These are phyloP conservation scores for Chalcis sispes DNA, from an alignment of 2,888 invertebrate species.

Conservation along the genomic window DNA sequence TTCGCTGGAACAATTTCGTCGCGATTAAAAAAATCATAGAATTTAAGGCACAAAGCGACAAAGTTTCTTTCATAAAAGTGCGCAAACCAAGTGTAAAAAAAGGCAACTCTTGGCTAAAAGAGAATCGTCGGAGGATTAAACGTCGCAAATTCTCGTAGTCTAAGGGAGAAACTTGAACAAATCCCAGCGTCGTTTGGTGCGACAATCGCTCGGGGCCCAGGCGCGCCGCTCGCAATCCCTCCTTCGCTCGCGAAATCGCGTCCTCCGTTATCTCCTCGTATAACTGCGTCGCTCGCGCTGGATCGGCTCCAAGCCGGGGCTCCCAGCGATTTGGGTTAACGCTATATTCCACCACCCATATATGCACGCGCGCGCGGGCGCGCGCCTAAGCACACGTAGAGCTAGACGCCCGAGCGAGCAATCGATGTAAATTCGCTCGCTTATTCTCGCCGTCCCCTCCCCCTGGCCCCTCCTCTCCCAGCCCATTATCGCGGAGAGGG, in stretches of 20 bases:
- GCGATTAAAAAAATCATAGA: no score
- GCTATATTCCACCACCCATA: not conserved
- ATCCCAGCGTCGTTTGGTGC: conserved; percentile 14
- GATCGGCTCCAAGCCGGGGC: conserved; percentile 37
- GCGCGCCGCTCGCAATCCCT: not conserved
- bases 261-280: conserved; percentile 36
- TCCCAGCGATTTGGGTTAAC: conserved; percentile 52
- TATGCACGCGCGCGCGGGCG: not conserved
- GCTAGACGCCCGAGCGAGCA: not conserved
- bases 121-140: conserved; percentile 13
- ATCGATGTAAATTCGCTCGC: conserved; percentile 36
- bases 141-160: not conserved
- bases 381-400: not conserved
- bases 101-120: no score
- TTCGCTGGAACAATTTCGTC: no score
- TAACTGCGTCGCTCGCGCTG: conserved; percentile 4
- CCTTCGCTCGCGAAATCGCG: conserved; percentile 22
- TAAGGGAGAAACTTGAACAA: conserved; percentile 14
- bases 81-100: no score
- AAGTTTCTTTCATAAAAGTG: no score
- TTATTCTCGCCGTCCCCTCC: no score
- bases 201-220: no score
- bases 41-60: no score
- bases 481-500: conserved; percentile 31
- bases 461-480: conserved; percentile 25